These are phyloP conservation scores for Struthidea cinerea DNA, from an alignment of 2,113 vertebrate species.

Conservation along the genomic window DNA sequence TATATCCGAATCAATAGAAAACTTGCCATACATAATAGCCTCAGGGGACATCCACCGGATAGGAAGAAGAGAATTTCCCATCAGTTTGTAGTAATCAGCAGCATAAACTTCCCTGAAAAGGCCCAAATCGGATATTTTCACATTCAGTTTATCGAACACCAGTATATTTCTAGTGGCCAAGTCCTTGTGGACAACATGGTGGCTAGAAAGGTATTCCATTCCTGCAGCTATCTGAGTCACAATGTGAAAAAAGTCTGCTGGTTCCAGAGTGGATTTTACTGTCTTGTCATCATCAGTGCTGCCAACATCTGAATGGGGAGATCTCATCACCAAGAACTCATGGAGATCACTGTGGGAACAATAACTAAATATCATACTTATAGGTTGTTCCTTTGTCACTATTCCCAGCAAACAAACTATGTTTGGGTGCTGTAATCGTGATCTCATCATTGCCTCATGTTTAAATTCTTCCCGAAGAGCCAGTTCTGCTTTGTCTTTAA, in stretches of 20 bases:
- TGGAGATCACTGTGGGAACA: conserved; percentile 90
- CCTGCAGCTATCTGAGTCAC: conserved; percentile 91
- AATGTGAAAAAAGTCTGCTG: conserved; percentile 89
- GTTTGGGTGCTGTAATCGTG: conserved; percentile 89
- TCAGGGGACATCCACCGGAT: conserved; percentile 98
- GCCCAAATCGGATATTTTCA: conserved; percentile 93
- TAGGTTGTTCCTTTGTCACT: conserved; percentile 90
- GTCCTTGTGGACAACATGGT: conserved; percentile 93
- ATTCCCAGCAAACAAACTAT: conserved; percentile 87
- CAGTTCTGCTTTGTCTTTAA: conserved; percentile 92
- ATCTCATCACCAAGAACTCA: conserved; percentile 93
- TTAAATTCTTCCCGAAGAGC: conserved; percentile 90
- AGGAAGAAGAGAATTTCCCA: conserved; percentile 85
- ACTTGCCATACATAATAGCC: conserved; percentile 91
- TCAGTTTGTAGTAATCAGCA: conserved; percentile 92
- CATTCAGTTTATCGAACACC: conserved; percentile 88
- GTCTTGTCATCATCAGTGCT: conserved; percentile 93
- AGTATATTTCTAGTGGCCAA: conserved; percentile 92
- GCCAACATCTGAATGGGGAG: conserved; percentile 91
- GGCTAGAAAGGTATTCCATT: conserved; percentile 94
- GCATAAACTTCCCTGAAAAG: conserved; percentile 94
- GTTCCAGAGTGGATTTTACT: conserved; percentile 89
- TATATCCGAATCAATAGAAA: conserved; percentile 93
- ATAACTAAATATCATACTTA: conserved; percentile 92
- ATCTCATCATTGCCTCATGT: conserved; percentile 86